Percentiles rank a stretch among this genome's conserved stretches.
Conservation (phyloP, 1,140 invertebrate species). For the Lutraria rhynchaena region DNA sequence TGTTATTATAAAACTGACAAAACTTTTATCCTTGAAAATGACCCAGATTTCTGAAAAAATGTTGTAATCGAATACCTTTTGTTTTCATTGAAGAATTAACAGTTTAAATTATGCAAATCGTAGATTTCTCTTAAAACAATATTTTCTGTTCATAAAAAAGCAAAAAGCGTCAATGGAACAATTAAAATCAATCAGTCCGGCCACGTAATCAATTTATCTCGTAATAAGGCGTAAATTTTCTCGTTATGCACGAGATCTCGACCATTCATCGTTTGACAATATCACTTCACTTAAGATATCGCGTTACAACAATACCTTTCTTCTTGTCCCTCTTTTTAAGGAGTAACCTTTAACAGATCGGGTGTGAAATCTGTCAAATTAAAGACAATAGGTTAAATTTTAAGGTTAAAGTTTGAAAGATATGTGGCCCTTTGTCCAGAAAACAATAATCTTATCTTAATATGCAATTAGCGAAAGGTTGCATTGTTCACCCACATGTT, state of each 20-base stretch:
- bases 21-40: too few relatives aligned
- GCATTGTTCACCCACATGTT: too few relatives aligned
- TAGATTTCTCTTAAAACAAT: too few relatives aligned
- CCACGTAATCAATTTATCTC: slow-evolving; percentile 36
- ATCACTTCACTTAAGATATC: not conserved
- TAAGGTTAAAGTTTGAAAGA: slow-evolving; percentile 39
- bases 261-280: slow-evolving; percentile 22
- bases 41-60: too few relatives aligned
- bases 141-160: not conserved
- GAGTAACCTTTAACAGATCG: slow-evolving; percentile 44
- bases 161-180: slow-evolving; percentile 21
- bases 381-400: slow-evolving; percentile 40
- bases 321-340: slow-evolving; percentile 12
- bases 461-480: too few relatives aligned
- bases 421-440: slow-evolving; percentile 17
- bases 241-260: slow-evolving; percentile 19
- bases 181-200: slow-evolving; percentile 49
- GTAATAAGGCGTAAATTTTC: slow-evolving; percentile 47
- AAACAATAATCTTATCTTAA: slow-evolving; percentile 3
- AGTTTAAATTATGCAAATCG: too few relatives aligned
- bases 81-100: too few relatives aligned
- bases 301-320: not conserved
- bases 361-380: slow-evolving; percentile 51
- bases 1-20: too few relatives aligned
- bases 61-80: too few relatives aligned